These are phyloP conservation scores for Drosophila yakuba DNA, from an alignment of 1,140 invertebrate genomes.

Conservation along the genomic window DNA sequence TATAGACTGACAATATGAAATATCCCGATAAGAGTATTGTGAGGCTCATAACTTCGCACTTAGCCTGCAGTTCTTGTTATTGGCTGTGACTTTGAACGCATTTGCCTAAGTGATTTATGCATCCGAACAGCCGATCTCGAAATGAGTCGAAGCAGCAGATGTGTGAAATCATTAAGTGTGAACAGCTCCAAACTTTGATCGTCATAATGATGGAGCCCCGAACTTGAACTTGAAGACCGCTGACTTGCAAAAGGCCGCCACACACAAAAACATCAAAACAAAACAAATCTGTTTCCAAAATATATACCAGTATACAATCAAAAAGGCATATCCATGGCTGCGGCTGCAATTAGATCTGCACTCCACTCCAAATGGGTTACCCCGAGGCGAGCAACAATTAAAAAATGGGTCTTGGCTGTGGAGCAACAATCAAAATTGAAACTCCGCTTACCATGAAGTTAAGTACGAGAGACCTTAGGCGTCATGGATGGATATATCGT, in stretches of 20 bases:
- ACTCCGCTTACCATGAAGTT: constrained; percentile 71
- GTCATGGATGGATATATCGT: constrained; percentile 20
- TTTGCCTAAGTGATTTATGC: constrained; percentile 67
- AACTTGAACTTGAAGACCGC: constrained; percentile 73
- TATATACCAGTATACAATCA: constrained; percentile 7
- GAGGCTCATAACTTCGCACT: background rate
- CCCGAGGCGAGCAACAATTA: constrained; percentile 68
- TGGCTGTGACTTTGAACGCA: constrained; percentile 72
- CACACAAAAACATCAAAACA: constrained; percentile 4
- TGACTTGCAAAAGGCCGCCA: constrained; percentile 52
- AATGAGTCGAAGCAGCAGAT: constrained; percentile 33
- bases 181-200: constrained; percentile 72
- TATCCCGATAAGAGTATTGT: constrained; percentile 14
- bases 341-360: constrained; percentile 71
- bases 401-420: constrained; percentile 54
- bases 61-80: constrained; percentile 29
- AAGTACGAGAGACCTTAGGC: constrained; percentile 65
- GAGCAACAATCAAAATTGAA: constrained; percentile 45
- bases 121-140: constrained; percentile 36
- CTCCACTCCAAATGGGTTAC: constrained; percentile 53
- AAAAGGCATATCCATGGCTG: constrained; percentile 48
- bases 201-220: constrained; percentile 56
- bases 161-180: constrained; percentile 74
- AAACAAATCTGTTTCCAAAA: constrained; percentile 25
- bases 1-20: background rate